phyloP scores from a whole-genome alignment of 92 coral and sea anemone species.

The Muricea muricata region DNA sequence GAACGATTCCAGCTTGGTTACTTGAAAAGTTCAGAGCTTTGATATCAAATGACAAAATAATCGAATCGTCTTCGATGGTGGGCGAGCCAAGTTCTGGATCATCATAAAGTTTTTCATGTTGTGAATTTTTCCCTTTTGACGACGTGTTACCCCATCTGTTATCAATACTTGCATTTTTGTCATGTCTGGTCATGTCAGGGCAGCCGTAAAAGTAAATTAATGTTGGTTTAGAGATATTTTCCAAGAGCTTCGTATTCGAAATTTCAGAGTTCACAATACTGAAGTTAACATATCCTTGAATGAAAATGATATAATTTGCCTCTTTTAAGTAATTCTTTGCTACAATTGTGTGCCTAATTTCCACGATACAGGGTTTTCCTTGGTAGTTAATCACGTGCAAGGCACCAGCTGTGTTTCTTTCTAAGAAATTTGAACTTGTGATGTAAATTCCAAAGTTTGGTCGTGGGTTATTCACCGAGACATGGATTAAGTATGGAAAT shows the following conservation, averaged over 20 bases:
- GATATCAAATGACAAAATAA: neutral
- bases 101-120: no score
- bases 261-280: neutral
- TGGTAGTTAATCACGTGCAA: neutral
- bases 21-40: neutral
- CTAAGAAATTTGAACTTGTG: constrained; percentile 10
- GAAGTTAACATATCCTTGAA: neutral
- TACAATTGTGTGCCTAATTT: neutral
- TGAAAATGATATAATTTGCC: neutral
- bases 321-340: neutral
- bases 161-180: no score
- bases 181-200: no score
- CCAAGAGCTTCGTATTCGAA: neutral
- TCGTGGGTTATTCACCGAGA: neutral
- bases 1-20: neutral
- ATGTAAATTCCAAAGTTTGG: neutral
- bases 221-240: neutral
- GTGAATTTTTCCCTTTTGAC: no score
- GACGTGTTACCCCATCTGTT: no score
- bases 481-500: neutral
- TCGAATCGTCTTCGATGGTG: neutral
- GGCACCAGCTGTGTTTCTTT: neutral
- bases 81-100: neutral
- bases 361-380: neutral
- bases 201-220: neutral